Base-by-base conservation (phyloP, 1,140 invertebrate genomes). In the Solenopsis fugax region DNA sequence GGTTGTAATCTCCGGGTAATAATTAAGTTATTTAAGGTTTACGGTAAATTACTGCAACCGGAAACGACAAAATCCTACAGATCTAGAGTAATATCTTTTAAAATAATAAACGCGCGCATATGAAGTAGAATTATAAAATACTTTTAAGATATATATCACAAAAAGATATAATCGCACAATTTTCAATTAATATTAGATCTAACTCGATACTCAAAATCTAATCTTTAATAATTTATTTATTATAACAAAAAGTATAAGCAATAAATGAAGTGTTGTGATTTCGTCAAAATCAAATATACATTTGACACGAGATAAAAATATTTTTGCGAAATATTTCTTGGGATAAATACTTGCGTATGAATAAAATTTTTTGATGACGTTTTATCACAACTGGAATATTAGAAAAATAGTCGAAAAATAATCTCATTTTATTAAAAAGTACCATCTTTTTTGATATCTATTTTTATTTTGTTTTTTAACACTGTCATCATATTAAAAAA, bases 1-100 rank as follows among this genome's bases (percentile, higher is more conserved):
- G 41, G 24, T 71, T 82, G 80, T 82, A 82, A 82, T 82, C 80
- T 82, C 80, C 80, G 80, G 69, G 24, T 82, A 82, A 82, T 73
- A 82, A 82, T 82, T 82, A 82, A 58, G 80, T 82, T 82, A 73
- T 72, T 82, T 82, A 73, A 54, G 80, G 29, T 82, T 82, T 82
- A 82, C 69, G 24, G 54, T 60, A 45, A 82, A 82, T 82, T 73
- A 72, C n/a, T 73, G 52, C 41, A 50, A 73, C 50, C 54, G 41
- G 24, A 48, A 73, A 41, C 37, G 54, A 50, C 54, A 73, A 72
- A 37, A 29, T 73, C 54, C 67, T 73, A 21, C 13, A 72, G 34
- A 41, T 45, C 34, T n/a, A 16, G 21, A 58, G 4, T 54, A 52
- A 72, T 54, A 73, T 73, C 6, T 16, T 29, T 45, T 34, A 45